Evolutionary conservation across 2,797 vertebrate genomes (phyloP).

Genomic region (Carduelis carduelis): DNA sequence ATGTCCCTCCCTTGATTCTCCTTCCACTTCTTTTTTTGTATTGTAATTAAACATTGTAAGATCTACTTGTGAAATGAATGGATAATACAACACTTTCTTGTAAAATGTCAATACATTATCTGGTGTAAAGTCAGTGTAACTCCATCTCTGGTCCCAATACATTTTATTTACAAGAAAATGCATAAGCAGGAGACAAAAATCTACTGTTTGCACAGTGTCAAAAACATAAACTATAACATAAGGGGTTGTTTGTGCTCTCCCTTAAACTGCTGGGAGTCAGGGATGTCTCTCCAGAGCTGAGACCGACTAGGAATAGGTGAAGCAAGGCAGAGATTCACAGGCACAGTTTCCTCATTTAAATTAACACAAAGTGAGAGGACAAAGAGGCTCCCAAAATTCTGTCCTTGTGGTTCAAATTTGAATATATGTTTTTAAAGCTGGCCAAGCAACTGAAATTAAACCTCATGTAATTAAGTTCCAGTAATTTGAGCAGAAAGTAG

Average conservation of each 20-base stretch:
- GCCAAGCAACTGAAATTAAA: slow-evolving; percentile 40
- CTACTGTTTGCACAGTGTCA: background rate
- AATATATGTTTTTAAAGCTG: slow-evolving; percentile 38
- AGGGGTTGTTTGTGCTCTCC: background rate
- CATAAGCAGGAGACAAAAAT: background rate
- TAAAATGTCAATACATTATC: background rate
- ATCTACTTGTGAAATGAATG: background rate
- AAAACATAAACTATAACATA: background rate
- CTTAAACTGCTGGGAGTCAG: background rate
- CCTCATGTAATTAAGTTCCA: slow-evolving; percentile 41
- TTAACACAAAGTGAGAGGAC: slow-evolving; percentile 20
- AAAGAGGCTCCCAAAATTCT: slow-evolving; percentile 44
- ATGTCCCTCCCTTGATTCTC: background rate
- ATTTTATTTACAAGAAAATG: slow-evolving; percentile 50
- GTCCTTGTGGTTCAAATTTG: slow-evolving; percentile 45
- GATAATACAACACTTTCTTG: background rate
- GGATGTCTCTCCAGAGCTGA: background rate
- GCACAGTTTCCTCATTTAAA: slow-evolving; percentile 30
- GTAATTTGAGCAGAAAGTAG: slow-evolving; percentile 35
- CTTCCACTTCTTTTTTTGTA: background rate
- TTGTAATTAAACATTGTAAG: background rate
- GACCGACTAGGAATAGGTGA: background rate
- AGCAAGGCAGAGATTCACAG: slow-evolving; percentile 29
- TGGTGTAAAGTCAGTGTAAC: background rate
- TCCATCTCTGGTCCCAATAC: background rate